Base-by-base conservation (phyloP, 2,113 vertebrate genomes). In the Catharus fuscescens region DNA sequence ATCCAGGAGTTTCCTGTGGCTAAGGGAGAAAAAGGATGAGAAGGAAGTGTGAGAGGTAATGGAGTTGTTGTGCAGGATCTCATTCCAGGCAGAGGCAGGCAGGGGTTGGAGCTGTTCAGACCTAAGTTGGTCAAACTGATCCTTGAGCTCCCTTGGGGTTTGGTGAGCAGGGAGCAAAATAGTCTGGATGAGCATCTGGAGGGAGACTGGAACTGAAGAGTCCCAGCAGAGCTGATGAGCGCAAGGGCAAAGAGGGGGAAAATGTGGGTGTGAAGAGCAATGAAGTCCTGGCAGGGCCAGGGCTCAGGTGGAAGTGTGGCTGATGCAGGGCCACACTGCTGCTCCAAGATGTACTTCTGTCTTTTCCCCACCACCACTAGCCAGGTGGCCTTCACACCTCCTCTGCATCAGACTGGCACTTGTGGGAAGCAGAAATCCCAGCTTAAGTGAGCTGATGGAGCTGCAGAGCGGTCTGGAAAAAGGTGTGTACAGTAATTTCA, bases 271-370 rank as follows among this genome's bases (percentile, higher is more conserved):
- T 80, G 50, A 78, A 80, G 47, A 62, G 26, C 2, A 0, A 24
- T 8, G 32, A 70, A 66, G 8, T 48, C 31, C 40, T 62, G 38
- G 13, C n/a, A 69, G 62, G 19, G 14, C 20, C 45, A 31, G 21
- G 62, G 59, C 26, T 86, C 0, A 1, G 26, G 13, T 60, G 42
- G 18, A 69, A 38, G 4, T 34, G 17, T 40, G 26, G 19, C 50
- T 80, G 26, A 67, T 1, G 2, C 16, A 74, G 71, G 38, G 80
- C 12, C 38, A 36, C 0, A 0, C 34, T 6, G 3, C 40, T 67
- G 36, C 28, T 89, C 34, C 12, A 50, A 34, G 36, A 52, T 23
- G 31, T 1, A 0, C 74, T 71, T 69, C 31, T 69, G 34, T 69
- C 26, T 45, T 90, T 93, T 44, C 42, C 36, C 28, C 10, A 18